Evolutionary conservation across 2,888 invertebrate species (phyloP).

Genomic region (Synergus umbraculus): DNA sequence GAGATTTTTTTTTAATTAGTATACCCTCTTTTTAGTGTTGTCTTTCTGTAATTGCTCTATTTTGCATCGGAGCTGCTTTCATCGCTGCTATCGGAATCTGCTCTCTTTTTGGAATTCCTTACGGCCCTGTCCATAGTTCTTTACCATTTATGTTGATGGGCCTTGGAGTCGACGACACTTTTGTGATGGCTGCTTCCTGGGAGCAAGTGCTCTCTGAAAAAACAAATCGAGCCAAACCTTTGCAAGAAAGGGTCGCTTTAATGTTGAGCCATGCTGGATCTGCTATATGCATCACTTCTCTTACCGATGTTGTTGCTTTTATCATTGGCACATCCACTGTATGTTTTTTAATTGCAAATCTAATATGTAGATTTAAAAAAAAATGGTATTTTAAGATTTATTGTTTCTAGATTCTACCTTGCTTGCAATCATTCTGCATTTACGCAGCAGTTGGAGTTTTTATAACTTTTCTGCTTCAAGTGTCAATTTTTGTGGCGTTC

Average conservation of each 20-base stretch:
- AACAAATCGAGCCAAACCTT: slow-evolving; percentile 78
- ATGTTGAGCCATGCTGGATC: slow-evolving; percentile 90
- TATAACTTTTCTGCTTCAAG: slow-evolving; percentile 86
- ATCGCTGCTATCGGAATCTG: slow-evolving; percentile 85
- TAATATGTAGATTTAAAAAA: too few relatives aligned
- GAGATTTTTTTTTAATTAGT: neutral
- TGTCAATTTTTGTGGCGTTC: slow-evolving; percentile 90
- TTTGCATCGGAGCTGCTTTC: slow-evolving; percentile 87
- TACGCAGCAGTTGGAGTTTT: slow-evolving; percentile 88
- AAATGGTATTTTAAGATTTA: neutral
- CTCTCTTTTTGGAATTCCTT: slow-evolving; percentile 84
- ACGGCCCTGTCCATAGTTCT: slow-evolving; percentile 90
- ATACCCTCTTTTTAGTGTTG: slow-evolving; percentile 77
- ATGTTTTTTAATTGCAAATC: slow-evolving; percentile 60
- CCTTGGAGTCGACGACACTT: slow-evolving; percentile 90
- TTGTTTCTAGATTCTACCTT: slow-evolving; percentile 84
- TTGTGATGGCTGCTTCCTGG: slow-evolving; percentile 90
- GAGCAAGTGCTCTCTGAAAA: slow-evolving; percentile 81
- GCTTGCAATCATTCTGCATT: slow-evolving; percentile 89
- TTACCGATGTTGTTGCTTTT: slow-evolving; percentile 90
- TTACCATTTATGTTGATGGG: slow-evolving; percentile 90
- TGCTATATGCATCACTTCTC: slow-evolving; percentile 89
- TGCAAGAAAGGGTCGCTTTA: slow-evolving; percentile 83
- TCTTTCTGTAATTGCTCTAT: slow-evolving; percentile 84
- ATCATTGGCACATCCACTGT: slow-evolving; percentile 88